Evolutionary conservation across 2,888 invertebrate genomes (phyloP), one percentile per base, ranked within the genome.

Genomic region (Tryphoninae sp.): DNA sequence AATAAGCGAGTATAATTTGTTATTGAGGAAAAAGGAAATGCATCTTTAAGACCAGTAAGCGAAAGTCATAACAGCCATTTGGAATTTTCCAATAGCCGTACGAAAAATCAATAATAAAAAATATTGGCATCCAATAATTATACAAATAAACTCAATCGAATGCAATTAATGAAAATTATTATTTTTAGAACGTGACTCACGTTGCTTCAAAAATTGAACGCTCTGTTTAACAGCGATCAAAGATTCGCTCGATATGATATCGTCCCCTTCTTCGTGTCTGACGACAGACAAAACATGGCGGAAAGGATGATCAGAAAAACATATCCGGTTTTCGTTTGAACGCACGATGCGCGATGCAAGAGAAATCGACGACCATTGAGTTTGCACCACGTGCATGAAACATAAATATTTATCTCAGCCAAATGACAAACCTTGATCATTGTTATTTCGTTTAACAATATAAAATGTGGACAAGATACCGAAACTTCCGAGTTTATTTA

Each of bases 191-290:
- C 33, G 4, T 6, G 33, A 89, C 91, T 89, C 89, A 93, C 93
- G 92, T 87, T 91, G 88, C 87, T 92, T 92, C 81, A 93, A 87
- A 80, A 91, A 90, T 64, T 86, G 82, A 58, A 92, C 90, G 67
- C 92, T 88, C 82, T 91, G 90, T 81, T 90, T 89, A 2, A 93
- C 91, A 2, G 92, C 92, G 33, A 88, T 88, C 68, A 93, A 84
- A 40, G 93, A 92, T 79, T 91, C 92, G 86, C 90, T 90, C 13
- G 93, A 91, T 84, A 93, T 92, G 71, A 93, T 92, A 26, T 92
- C 92, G 53, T 89, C 87, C 19, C 83, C 86, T n/a, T 84, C 58
- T 13, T 87, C 84, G 33, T 86, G 83, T 33, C 89, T 89, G 81
- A 42, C 73, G 7, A 51, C 51, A 51, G 33, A 33, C 33, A 33